Conservation (phyloP, 2,888 invertebrate species). For the Pachydiplax longipennis region DNA sequence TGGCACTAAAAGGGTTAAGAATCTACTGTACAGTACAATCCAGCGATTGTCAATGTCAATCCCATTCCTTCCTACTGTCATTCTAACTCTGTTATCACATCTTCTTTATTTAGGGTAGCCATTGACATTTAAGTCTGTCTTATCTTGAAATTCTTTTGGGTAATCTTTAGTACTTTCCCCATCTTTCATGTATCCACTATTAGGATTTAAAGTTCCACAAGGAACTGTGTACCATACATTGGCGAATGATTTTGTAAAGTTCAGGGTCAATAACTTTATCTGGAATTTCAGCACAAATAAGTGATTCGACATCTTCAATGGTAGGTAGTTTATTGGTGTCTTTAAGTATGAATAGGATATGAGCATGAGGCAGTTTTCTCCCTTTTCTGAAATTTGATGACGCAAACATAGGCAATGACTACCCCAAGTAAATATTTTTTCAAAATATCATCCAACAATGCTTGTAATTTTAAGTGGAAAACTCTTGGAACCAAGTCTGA, state of each 20-base stretch:
- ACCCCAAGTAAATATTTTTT: conserved; percentile 26
- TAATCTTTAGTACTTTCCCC: not conserved
- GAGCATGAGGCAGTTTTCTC: conserved; percentile 46
- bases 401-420: not conserved
- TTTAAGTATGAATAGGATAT: conserved; percentile 50
- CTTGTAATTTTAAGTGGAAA: conserved; percentile 49
- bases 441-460: conserved; percentile 15
- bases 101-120: not conserved
- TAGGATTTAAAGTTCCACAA: too few species aligned
- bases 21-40: too few species aligned
- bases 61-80: not conserved
- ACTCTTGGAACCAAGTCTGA: conserved; percentile 49
- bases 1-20: too few species aligned
- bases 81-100: not conserved
- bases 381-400: conserved; percentile 46
- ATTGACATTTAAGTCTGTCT: not conserved
- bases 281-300: conserved; percentile 51
- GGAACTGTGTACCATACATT: too few species aligned
- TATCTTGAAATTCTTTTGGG: not conserved
- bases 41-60: too few species aligned
- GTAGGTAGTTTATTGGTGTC: conserved; percentile 50
- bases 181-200: not conserved
- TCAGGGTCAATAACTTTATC: conserved; percentile 33
- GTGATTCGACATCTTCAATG: conserved; percentile 49
- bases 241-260: too few species aligned